Evolutionary conservation across 2,797 vertebrate species (phyloP), one percentile per base, ranked within the genome.

Genomic region (Mastacembelus armatus): DNA sequence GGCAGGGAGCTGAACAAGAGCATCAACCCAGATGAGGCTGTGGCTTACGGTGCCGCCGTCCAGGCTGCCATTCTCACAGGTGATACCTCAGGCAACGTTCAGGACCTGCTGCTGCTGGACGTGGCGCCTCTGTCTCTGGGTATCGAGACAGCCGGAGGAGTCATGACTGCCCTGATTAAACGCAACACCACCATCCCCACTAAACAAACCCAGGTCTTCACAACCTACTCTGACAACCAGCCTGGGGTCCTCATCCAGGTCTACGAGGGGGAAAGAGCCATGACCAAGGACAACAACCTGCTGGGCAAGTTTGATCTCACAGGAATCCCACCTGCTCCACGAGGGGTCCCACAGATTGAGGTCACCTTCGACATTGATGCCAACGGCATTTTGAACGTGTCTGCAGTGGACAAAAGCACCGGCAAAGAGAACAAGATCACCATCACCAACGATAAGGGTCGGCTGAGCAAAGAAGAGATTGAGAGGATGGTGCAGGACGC

Each of bases 201-300:
- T 0, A 88, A 87, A 48, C 84, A 88, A 12, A 78, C 84, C 16
- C 81, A 88, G 84, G 26, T 19, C 22, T 88, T 88, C 80, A 83
- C 22, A 75, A 87, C 86, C 24, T 80, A 81, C 64, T 3, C 75
- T 0, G 80, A 87, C 78, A 85, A 88, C 78, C 86, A 88, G 71
- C 76, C 82, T 0, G 80, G 80, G 27, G 85, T 88, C 59, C 82
- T 88, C 12, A 78, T 88, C 71, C 86, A 88, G 76, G 86, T 88
- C 21, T 86, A 57, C 3, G 82, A 88, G 60, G 86, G 84, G 9
- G 86, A 86, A 4, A 43, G 84, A 35, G 79, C 86, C 84, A 85
- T 88, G 86, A 88, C 86, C 35, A 83, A 79, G 56, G 86, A 88
- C 71, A 86, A 88, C 77, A 83, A 88, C 48, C 77, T 81, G 64